Evolutionary conservation across 2,113 vertebrate species (phyloP).

Genomic region (Colaptes auratus): DNA sequence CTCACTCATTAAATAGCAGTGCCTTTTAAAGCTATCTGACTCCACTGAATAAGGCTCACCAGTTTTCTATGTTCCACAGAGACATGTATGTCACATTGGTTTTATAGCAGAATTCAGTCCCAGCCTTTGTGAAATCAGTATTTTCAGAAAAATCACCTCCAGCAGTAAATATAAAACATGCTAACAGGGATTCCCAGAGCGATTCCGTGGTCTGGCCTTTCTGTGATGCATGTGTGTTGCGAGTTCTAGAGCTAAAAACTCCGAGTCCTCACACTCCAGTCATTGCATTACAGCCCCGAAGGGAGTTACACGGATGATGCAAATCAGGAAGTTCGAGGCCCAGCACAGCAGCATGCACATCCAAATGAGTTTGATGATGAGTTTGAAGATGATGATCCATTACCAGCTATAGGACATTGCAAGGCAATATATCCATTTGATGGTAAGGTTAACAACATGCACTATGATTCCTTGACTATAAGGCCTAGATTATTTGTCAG

Average conservation of each 20-base stretch:
- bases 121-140: neutral
- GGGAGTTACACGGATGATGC: conserved; percentile 97
- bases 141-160: neutral
- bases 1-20: neutral
- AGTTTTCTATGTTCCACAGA: neutral
- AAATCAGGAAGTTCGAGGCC: conserved; percentile 89
- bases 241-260: neutral
- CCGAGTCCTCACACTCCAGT: neutral
- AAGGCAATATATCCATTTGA: conserved; percentile 97
- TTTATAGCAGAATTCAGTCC: neutral
- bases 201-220: rapidly evolving
- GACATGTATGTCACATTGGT: neutral
- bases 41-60: neutral
- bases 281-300: conserved; percentile 83
- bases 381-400: conserved; percentile 95
- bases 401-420: conserved; percentile 96
- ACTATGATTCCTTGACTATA: neutral
- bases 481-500: neutral
- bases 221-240: rapidly evolving
- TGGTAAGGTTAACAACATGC: conserved; percentile 75
- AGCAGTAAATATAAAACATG: neutral
- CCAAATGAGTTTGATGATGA: conserved; percentile 95
- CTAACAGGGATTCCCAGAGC: neutral
- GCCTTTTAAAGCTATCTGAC: neutral
- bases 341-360: conserved; percentile 80